Conservation (phyloP, 2,888 invertebrate genomes). For the Andrena marginata region DNA sequence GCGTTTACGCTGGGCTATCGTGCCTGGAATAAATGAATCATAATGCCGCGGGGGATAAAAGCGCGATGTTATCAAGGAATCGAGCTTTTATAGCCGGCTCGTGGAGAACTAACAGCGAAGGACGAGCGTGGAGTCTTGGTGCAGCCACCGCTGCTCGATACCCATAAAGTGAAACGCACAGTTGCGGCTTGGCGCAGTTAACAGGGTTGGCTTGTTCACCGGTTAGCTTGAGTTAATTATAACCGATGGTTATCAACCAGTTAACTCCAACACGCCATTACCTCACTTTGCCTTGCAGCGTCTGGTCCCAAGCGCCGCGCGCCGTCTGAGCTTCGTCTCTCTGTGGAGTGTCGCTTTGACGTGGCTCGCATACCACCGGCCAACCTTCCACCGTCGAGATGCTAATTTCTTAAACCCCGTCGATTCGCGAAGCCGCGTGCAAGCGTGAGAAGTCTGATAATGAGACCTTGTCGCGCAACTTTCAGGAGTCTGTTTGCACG, state of each 20-base stretch:
- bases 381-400: slow-evolving; percentile 30
- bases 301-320: slow-evolving; percentile 21
- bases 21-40: slow-evolving; percentile 3
- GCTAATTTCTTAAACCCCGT: slow-evolving; percentile 50
- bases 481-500: slow-evolving; percentile 27
- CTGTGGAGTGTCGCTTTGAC: slow-evolving; percentile 41
- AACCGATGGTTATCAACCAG: slow-evolving; percentile 85
- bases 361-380: slow-evolving; percentile 6
- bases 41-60: neutral
- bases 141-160: slow-evolving; percentile 35
- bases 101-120: neutral
- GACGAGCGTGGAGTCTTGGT: slow-evolving; percentile 25
- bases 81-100: neutral
- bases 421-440: slow-evolving; percentile 15
- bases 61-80: neutral
- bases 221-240: slow-evolving; percentile 85
- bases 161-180: slow-evolving; percentile 58
- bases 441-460: slow-evolving; percentile 34
- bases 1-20: neutral
- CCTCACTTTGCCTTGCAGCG: slow-evolving; percentile 78
- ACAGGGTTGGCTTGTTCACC: slow-evolving; percentile 83
- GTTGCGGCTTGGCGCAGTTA: slow-evolving; percentile 70
- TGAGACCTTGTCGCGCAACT: slow-evolving; percentile 42
- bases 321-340: slow-evolving; percentile 29
- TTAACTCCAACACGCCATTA: slow-evolving; percentile 85